Evolutionary conservation across 2,888 invertebrate species (phyloP), one percentile per base, ranked within the genome.

Genomic region (Agrochola lychnidis): DNA sequence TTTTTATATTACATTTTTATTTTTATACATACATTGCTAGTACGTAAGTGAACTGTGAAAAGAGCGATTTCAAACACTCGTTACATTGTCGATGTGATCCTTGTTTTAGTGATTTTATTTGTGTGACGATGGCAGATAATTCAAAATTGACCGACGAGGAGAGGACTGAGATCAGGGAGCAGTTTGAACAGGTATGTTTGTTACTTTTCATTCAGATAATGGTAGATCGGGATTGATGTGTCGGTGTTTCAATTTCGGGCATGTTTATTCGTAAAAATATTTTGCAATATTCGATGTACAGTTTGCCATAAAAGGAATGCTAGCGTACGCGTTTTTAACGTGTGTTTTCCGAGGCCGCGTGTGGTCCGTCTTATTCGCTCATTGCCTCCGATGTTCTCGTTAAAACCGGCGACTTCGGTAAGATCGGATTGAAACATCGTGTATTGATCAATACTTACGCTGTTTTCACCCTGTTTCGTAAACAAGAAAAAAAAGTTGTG

Each of bases 121-220:
- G 90, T 91, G 94, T 91, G 92, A 95, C 92, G 86, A 96, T 97
- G 96, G 95, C 96, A 93, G 96, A 96, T 92, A 96, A 97, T 93
- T 94, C 97, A 87, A 97, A 97, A 94, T 94, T 98, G 91, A 97
- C 97, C 79, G 97, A 97, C 78, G 98, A 98, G 92, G 98, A 98
- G 96, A 97, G 97, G 89, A 95, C 97, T 82, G 98, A 98, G 96
- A 97, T 98, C 91, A 97, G 97, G 91, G 98, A 98, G 95, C 98
- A 98, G 93, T 98, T 98, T 93, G 97, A 97, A 89, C 97, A 97
- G 97, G 98, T 98, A 97, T 85, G 86, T 88, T 97, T 69, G 73
- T 57, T 45, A 80, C 66, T 76, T 81, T 86, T 78, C 70, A 79
- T 79, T 78, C 71, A 81, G 40, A 40, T 70, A 73, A 9, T 63